Percentiles rank a stretch among this genome's conserved stretches.
phyloP scores from a whole-genome alignment of 2,888 invertebrate genomes.

The Plagodis dolabraria region DNA sequence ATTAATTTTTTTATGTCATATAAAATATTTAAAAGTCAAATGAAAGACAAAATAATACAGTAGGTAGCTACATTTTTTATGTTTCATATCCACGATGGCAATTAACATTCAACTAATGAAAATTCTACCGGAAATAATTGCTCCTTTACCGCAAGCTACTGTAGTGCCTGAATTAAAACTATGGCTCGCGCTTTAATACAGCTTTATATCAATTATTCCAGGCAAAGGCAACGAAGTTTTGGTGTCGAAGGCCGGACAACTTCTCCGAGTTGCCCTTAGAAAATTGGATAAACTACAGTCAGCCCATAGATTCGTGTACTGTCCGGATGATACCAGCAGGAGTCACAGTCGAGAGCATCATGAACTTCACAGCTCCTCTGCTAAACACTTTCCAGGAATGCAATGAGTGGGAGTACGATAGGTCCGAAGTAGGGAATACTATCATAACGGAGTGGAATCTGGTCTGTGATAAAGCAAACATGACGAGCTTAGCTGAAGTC shows the following conservation, averaged over 20 bases:
- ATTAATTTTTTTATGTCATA: too few relatives aligned
- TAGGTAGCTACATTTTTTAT: not conserved
- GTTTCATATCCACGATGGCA: not conserved
- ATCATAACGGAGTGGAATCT: slow-evolving; percentile 91
- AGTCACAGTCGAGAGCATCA: slow-evolving; percentile 65
- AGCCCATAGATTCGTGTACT: slow-evolving; percentile 85
- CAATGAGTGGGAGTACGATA: slow-evolving; percentile 86
- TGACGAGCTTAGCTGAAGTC: slow-evolving; percentile 90
- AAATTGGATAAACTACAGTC: slow-evolving; percentile 88
- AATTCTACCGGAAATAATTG: slow-evolving; percentile 1
- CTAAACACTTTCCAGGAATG: slow-evolving; percentile 78
- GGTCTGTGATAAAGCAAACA: slow-evolving; percentile 89
- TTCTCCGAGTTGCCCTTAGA: slow-evolving; percentile 80
- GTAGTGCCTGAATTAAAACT: too few relatives aligned
- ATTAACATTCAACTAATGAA: slow-evolving; percentile 3
- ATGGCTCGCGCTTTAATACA: not conserved
- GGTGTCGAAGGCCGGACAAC: slow-evolving; percentile 88
- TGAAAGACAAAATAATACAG: too few relatives aligned
- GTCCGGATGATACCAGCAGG: slow-evolving; percentile 74
- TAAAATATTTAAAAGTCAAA: too few relatives aligned
- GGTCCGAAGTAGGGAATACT: slow-evolving; percentile 85
- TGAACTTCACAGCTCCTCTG: slow-evolving; percentile 68
- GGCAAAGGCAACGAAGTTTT: slow-evolving; percentile 87
- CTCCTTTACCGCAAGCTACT: not conserved
- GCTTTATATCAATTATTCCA: slow-evolving; percentile 47